Evolutionary conservation across 2,888 invertebrate species (phyloP).

Genomic region (Heliconius ismenius): DNA sequence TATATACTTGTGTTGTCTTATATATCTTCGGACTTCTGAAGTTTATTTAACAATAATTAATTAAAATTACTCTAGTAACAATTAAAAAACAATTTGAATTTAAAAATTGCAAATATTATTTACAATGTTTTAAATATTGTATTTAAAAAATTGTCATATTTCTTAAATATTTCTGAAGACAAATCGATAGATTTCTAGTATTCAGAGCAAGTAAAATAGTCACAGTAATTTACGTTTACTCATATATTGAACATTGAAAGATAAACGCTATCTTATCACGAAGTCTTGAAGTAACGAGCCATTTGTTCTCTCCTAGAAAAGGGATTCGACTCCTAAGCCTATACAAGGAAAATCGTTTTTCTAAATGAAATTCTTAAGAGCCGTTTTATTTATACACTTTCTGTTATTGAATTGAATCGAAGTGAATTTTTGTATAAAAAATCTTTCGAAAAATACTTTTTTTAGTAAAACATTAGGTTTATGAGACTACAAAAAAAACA

Average conservation of each 20-base stretch:
- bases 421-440: background rate
- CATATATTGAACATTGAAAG: slow-evolving; percentile 19
- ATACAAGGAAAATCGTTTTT: slow-evolving; percentile 18
- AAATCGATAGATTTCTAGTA: background rate
- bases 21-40: too few species aligned
- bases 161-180: background rate
- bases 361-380: slow-evolving; percentile 14
- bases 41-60: too few species aligned
- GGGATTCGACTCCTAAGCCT: slow-evolving; percentile 9
- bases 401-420: background rate
- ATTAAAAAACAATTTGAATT: too few species aligned
- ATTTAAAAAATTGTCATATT: too few species aligned
- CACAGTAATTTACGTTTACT: slow-evolving; percentile 3
- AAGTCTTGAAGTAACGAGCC: slow-evolving; percentile 17
- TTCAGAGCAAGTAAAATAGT: background rate
- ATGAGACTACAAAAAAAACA: background rate
- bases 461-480: background rate
- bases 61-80: too few species aligned
- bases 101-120: too few species aligned
- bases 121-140: too few species aligned
- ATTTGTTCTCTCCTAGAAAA: slow-evolving; percentile 25
- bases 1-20: too few species aligned
- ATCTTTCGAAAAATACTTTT: background rate
- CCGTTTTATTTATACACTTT: background rate
- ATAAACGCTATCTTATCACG: slow-evolving; percentile 23